Conservation (phyloP, 92 coral and sea anemone genomes). For the Porites cylindrica region DNA sequence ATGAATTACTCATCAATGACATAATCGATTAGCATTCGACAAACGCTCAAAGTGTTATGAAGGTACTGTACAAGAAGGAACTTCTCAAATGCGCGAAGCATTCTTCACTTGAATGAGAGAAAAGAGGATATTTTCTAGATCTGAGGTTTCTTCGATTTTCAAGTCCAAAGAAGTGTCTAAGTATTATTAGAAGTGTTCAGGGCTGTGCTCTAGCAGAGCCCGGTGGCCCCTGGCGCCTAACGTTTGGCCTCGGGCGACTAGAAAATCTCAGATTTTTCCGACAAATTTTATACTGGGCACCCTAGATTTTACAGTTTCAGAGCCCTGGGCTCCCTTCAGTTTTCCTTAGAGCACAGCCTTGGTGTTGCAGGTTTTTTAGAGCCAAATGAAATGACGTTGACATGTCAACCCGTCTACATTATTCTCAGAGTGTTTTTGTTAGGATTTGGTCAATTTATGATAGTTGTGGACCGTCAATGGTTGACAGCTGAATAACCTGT, state of each 20-base stretch:
- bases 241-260: too few species aligned
- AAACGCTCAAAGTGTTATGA: slow-evolving; percentile 4
- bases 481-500: too few species aligned
- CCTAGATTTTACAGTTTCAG: too few species aligned
- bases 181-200: background rate
- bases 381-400: background rate
- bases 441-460: too few species aligned
- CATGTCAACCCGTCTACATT: background rate
- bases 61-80: slow-evolving; percentile 15
- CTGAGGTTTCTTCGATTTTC: background rate
- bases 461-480: too few species aligned
- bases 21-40: background rate
- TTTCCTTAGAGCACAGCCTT: too few species aligned
- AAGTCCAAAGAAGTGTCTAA: background rate
- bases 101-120: background rate
- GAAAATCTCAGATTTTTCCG: too few species aligned
- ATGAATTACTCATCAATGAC: too few species aligned
- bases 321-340: too few species aligned
- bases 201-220: too few species aligned
- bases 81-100: slow-evolving; percentile 5
- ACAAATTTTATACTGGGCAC: too few species aligned
- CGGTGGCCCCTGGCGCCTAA: too few species aligned
- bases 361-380: background rate
- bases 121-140: background rate
- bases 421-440: background rate